Conservation (phyloP, 2,113 vertebrate genomes). For the Ellobius talpinus region DNA sequence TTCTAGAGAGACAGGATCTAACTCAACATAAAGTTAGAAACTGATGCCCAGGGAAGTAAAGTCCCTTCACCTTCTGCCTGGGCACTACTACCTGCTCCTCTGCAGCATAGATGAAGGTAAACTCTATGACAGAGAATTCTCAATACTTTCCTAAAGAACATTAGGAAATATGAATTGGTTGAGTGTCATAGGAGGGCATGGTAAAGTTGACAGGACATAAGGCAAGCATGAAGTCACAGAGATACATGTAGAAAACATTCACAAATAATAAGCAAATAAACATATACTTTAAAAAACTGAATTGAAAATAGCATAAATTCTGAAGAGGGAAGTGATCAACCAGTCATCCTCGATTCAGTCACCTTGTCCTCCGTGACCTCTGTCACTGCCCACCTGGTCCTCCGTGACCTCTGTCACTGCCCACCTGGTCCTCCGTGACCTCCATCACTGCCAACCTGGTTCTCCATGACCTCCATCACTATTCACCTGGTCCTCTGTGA, state of each 20-base stretch:
- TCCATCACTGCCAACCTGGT: not conserved
- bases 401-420: not conserved
- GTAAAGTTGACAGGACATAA: not conserved
- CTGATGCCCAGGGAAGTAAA: constrained; percentile 43
- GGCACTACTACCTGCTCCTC: constrained; percentile 42
- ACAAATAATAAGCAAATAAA: not conserved
- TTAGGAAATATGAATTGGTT: constrained; percentile 68
- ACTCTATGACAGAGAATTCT: constrained; percentile 55
- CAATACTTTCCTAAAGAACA: constrained; percentile 61
- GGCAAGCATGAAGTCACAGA: not conserved
- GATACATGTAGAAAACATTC: not conserved
- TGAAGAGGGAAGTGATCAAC: not conserved
- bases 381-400: not conserved
- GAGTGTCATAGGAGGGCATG: constrained; percentile 57
- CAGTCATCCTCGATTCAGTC: not conserved
- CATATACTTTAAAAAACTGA: not conserved
- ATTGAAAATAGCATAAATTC: not conserved
- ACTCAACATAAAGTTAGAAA: constrained; percentile 59
- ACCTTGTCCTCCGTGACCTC: not conserved
- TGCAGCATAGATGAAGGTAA: constrained; percentile 55
- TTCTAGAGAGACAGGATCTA: not conserved
- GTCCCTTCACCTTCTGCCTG: constrained; percentile 37
- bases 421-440: not conserved
- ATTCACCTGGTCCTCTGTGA: not conserved
- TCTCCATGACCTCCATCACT: not conserved